Conservation (phyloP, 2,888 invertebrate genomes). For the Leptinotarsa haldemani region DNA sequence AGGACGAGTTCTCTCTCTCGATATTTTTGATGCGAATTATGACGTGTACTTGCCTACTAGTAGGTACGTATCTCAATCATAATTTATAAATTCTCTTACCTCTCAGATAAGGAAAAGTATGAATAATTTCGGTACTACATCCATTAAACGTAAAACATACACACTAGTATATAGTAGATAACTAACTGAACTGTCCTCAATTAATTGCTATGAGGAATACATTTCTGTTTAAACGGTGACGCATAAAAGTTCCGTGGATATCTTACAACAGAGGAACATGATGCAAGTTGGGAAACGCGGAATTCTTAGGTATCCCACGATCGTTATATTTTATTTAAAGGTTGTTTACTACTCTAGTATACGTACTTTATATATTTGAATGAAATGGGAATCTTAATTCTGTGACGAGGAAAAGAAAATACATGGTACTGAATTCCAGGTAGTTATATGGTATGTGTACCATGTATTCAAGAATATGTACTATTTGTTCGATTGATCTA, state of each 20-base stretch:
- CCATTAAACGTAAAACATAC: not conserved
- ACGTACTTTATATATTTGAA: too few species aligned
- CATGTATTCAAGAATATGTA: too few species aligned
- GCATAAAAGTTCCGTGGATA: constrained; percentile 19
- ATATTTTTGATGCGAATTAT: not conserved
- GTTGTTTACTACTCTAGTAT: too few species aligned
- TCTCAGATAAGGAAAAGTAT: not conserved
- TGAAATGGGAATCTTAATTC: too few species aligned
- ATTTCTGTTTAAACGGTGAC: constrained; percentile 10
- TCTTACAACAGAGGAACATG: not conserved
- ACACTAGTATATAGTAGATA: constrained; percentile 4
- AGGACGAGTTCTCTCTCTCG: constrained; percentile 6
- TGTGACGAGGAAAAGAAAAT: too few species aligned
- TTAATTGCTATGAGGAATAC: constrained; percentile 1
- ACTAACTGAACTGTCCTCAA: constrained; percentile 5
- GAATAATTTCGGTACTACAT: not conserved
- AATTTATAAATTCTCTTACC: not conserved
- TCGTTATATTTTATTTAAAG: too few species aligned
- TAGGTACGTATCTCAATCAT: not conserved
- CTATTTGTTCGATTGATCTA: too few species aligned
- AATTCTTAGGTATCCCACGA: not conserved
- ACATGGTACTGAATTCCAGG: too few species aligned
- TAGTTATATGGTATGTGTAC: too few species aligned
- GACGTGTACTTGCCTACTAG: not conserved
- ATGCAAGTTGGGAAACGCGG: constrained; percentile 9